phyloP scores from a whole-genome alignment of 2,888 invertebrate genomes.

The Acrobasis consociella region DNA sequence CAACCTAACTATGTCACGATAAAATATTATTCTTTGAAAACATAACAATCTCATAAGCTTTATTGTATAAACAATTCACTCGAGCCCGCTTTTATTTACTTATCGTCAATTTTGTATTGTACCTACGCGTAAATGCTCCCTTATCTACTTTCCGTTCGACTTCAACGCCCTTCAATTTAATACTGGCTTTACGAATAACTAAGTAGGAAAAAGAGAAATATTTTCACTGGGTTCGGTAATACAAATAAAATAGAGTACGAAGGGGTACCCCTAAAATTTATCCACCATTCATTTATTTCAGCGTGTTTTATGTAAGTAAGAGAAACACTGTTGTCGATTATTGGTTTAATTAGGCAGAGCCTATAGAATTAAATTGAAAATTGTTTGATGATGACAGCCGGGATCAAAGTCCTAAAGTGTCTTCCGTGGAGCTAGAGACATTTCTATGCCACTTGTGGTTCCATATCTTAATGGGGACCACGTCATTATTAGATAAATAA shows the following conservation, averaged over 20 bases:
- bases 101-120: conserved; percentile 3
- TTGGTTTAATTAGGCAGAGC: no score
- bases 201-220: conserved; percentile 49
- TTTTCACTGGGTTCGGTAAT: conserved; percentile 50
- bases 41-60: background rate
- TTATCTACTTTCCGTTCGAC: conserved; percentile 35
- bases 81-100: background rate
- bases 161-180: conserved; percentile 43
- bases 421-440: no score
- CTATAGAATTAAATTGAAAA: no score
- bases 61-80: background rate
- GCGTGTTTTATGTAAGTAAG: no score
- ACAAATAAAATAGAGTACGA: background rate
- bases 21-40: background rate
- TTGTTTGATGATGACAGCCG: no score
- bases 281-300: no score
- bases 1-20: no score
- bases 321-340: no score
- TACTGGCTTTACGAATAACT: conserved; percentile 39
- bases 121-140: conserved; percentile 20
- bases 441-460: no score
- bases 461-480: no score
- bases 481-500: no score
- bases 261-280: background rate
- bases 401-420: no score